Percentiles rank a stretch among this genome's conserved stretches.
phyloP scores from a whole-genome alignment of 1,140 invertebrate species.

The Matsumurasca onukii region DNA sequence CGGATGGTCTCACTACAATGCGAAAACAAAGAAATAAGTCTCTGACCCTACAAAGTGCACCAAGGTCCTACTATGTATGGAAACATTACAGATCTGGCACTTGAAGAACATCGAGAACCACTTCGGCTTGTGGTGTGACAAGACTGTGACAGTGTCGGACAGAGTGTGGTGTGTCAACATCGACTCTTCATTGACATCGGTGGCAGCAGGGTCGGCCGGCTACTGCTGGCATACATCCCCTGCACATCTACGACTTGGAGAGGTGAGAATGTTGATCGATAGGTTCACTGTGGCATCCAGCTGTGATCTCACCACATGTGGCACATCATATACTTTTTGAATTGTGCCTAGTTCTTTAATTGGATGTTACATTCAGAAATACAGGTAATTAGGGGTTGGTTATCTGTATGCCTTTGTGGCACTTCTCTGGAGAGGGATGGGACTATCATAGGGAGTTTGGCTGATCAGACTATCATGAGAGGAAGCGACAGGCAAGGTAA shows the following conservation, averaged over 20 bases:
- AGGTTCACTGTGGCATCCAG: not conserved
- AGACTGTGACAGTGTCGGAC: slow-evolving; percentile 7
- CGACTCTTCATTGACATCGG: not conserved
- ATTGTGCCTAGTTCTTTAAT: not conserved
- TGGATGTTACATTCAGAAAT: not conserved
- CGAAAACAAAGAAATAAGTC: not conserved
- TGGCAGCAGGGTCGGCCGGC: slow-evolving; percentile 23
- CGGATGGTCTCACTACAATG: too few species aligned
- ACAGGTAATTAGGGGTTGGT: too few species aligned
- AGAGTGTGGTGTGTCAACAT: slow-evolving; percentile 31
- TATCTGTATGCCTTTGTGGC: too few species aligned
- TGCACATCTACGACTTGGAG: slow-evolving; percentile 31
- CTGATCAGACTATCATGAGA: too few species aligned
- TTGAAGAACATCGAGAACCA: not conserved
- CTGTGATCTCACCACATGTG: not conserved
- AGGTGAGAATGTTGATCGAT: slow-evolving; percentile 2
- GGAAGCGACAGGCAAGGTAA: too few species aligned
- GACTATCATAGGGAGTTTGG: too few species aligned
- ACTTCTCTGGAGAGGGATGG: too few species aligned
- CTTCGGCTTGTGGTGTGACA: not conserved
- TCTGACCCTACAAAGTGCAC: not conserved
- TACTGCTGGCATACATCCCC: not conserved
- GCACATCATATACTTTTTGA: not conserved
- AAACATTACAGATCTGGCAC: not conserved
- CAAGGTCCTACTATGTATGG: not conserved